phyloP scores from a whole-genome alignment of 2,888 invertebrate genomes.

The Spisula solida region DNA sequence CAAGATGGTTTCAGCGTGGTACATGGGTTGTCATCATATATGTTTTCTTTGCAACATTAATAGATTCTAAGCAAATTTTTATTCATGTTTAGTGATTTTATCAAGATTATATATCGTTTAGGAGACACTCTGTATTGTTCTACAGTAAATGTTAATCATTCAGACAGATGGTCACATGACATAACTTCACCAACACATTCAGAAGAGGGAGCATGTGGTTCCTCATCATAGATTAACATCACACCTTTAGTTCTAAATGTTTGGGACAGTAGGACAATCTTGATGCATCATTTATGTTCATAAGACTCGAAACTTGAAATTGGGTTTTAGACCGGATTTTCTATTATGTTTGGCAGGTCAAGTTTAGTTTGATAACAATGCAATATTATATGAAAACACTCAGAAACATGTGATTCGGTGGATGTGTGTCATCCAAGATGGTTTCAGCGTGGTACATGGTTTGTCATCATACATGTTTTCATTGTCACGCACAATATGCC shows the following conservation, averaged over 20 bases:
- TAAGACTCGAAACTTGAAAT: too few species aligned
- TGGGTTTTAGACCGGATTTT: too few species aligned
- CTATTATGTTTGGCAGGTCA: too few species aligned
- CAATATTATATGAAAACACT: background rate
- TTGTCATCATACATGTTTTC: background rate
- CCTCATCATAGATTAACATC: constrained; percentile 55
- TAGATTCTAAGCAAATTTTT: too few species aligned
- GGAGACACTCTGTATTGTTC: too few species aligned
- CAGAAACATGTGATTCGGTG: background rate
- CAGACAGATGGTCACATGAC: constrained; percentile 32
- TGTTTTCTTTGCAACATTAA: background rate
- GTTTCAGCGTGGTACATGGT: background rate
- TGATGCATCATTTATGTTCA: too few species aligned
- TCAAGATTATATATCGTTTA: too few species aligned
- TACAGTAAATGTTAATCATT: background rate
- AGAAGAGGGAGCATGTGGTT: constrained; percentile 81
- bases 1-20: background rate
- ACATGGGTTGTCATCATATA: too few species aligned
- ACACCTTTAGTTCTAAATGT: background rate
- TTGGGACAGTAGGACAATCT: too few species aligned
- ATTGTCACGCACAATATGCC: background rate
- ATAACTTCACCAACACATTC: constrained; percentile 50
- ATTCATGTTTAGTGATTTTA: too few species aligned
- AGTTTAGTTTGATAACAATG: too few species aligned
- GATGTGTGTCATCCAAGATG: too few species aligned